These are phyloP conservation scores for Drosophila quadrilineata DNA, from an alignment of 1,140 invertebrate species.

Conservation along the genomic window DNA sequence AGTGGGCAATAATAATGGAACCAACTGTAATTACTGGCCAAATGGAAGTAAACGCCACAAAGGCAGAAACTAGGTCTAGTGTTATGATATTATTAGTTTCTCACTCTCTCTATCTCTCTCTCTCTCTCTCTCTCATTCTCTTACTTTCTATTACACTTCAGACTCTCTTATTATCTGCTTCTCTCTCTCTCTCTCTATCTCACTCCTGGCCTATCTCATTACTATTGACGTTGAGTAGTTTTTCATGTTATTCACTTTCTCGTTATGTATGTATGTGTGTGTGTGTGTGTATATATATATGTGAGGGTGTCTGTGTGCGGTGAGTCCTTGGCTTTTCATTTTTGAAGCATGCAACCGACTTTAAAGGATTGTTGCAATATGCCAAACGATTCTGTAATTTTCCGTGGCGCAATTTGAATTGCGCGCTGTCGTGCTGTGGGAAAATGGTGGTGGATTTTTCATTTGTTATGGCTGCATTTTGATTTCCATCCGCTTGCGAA, in stretches of 20 bases:
- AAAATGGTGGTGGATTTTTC: constrained; percentile 39
- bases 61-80: not conserved
- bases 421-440: no score
- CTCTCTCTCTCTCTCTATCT: no score
- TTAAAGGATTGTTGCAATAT: constrained; percentile 31
- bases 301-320: constrained; percentile 7
- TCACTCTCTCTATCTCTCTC: no score
- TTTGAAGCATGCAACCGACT: constrained; percentile 13
- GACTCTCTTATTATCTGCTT: no score
- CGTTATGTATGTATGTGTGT: no score
- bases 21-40: constrained; percentile 22
- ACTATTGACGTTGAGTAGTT: constrained; percentile 41
- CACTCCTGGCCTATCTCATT: not conserved
- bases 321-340: constrained; percentile 39
- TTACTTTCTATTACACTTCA: no score
- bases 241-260: constrained; percentile 49
- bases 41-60: not conserved
- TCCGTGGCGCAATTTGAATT: constrained; percentile 8
- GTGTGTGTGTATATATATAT: no score
- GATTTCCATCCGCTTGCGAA: constrained; percentile 17
- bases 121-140: no score
- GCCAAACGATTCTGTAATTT: constrained; percentile 22
- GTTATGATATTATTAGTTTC: constrained; percentile 38
- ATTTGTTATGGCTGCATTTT: constrained; percentile 44
- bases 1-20: constrained; percentile 22